Base-by-base conservation (phyloP, 1,140 invertebrate genomes). In the Leptinotarsa lineolata region DNA sequence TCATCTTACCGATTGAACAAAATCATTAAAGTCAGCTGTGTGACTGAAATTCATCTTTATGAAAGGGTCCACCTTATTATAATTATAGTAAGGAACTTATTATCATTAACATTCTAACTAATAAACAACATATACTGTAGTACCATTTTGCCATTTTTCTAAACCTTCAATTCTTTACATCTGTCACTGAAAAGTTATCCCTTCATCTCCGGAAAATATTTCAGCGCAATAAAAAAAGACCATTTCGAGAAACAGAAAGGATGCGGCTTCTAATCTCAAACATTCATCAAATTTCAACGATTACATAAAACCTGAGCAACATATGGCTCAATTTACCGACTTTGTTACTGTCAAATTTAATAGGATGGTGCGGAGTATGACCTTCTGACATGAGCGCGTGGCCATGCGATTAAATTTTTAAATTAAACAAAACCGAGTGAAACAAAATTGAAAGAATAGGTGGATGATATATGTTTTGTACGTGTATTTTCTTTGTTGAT, bases 211-310 rank as follows among this genome's bases (percentile, higher is more conserved):
- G 54, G 54, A 54, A 44, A 65, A 58, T 59, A 73, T 67, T 68
- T 39, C 45, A 48, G 13, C 18, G 16, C 59, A 65, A 67, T 67
- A 68, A 67, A 75, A 75, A 69, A 70, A 45, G 71, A 72, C 63
- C 68, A 46, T 69, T 66, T 69, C 30, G 54, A 69, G 30, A 48
- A 22, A 46, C 68, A 72, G 70, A 72, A 72, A 75, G 72, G 74
- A 72, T 70, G 74, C 76, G 76, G 74, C 72, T 48, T 61, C 67
- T 78, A 76, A 78, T 78, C 76, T 71, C 68, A 75, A 78, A 78
- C 72, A 70, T 73, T 72, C 72, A 78, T 78, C 76, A 76, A 24
- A 68, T 59, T 74, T 61, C 76, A 65, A 66, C 70, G 72, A 76
- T 78, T 72, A 75, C 73, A 71, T 74, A 76, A 76, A 78, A 74